Evolutionary conservation across 1,140 invertebrate species (phyloP), one percentile per base, ranked within the genome.

Genomic region (Charaxes varanes): DNA sequence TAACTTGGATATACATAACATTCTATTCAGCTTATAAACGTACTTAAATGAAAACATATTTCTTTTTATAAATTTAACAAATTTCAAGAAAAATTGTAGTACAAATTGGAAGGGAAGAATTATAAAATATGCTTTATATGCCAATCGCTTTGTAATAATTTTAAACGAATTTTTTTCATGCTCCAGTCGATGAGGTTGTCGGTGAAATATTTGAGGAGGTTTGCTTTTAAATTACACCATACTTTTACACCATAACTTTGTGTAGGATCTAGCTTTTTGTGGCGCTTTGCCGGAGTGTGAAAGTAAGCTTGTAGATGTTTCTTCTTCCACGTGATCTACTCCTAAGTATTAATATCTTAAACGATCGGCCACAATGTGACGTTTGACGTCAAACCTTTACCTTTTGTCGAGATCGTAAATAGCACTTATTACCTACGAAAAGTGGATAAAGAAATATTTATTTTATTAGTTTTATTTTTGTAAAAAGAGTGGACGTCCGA

Each of bases 161-260:
- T 24, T 14, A 18, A 38, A 51, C 35, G 27, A 53, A 43, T 36
- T 78, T 69, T 71, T 79, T 80, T 54, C 74, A 78, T 73, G 81
- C 71, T 65, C 56, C 74, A 72, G 77, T 81, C 52, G 77, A 84
- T 66, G 81, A 85, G 62, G 78, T 71, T 65, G 53, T 61, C 44
- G 60, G 62, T 68, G 76, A 81, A 55, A 69, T 71, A 59, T 55
- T 70, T 51, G 65, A 68, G 38, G 74, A 80, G 77, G 76, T 80
- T 84, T 80, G 77, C 47, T 44, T 62, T 52, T 56, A 54, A 47
- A 53, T 61, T 61, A 53, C 35, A 46, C 16, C 17, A 30, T 38
- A 40, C 12, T 32, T 27, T 33, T 32, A 33, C 27, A 32, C n/a
- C 27, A 12, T 44, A 22, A 22, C 13, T 28, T 2, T 37, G 24